phyloP scores from a whole-genome alignment of 2,797 vertebrate genomes.

The Macropodus opercularis region DNA sequence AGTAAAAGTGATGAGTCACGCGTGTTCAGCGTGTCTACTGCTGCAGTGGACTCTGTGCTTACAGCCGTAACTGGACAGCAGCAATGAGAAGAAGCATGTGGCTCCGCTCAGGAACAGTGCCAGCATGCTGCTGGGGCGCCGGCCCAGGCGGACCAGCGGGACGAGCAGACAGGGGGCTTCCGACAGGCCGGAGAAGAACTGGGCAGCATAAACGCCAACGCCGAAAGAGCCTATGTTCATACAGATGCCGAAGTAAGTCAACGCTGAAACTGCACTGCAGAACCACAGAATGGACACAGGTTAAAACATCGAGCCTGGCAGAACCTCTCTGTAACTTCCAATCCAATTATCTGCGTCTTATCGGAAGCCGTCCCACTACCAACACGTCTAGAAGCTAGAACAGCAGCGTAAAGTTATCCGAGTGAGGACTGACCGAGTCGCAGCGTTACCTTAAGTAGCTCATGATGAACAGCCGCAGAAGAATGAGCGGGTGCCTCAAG shows the following conservation, averaged over 20 bases:
- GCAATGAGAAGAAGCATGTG: constrained; percentile 74
- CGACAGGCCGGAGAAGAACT: constrained; percentile 82
- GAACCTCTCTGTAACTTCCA: no score
- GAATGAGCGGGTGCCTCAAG: constrained; percentile 69
- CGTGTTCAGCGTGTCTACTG: no score
- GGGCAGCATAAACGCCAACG: constrained; percentile 74
- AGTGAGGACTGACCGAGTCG: no score
- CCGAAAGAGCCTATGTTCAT: constrained; percentile 81
- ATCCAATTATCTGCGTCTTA: no score
- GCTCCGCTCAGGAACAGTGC: constrained; percentile 75
- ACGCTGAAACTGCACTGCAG: constrained; percentile 63
- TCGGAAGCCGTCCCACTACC: no score
- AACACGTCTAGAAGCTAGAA: no score
- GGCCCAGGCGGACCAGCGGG: constrained; percentile 70
- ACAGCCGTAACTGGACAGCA: constrained; percentile 73
- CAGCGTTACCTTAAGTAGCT: constrained; percentile 76
- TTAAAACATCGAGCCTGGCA: neutral
- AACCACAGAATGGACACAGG: neutral
- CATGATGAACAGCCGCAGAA: constrained; percentile 77
- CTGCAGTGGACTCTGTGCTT: no score
- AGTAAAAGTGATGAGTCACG: no score
- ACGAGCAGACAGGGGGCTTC: constrained; percentile 77
- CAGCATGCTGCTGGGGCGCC: constrained; percentile 72
- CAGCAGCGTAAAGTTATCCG: no score
- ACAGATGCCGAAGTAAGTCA: constrained; percentile 81